Evolutionary conservation across 92 coral and sea anemone genomes (phyloP).

Genomic region (Hydrozoanthus gracilis): DNA sequence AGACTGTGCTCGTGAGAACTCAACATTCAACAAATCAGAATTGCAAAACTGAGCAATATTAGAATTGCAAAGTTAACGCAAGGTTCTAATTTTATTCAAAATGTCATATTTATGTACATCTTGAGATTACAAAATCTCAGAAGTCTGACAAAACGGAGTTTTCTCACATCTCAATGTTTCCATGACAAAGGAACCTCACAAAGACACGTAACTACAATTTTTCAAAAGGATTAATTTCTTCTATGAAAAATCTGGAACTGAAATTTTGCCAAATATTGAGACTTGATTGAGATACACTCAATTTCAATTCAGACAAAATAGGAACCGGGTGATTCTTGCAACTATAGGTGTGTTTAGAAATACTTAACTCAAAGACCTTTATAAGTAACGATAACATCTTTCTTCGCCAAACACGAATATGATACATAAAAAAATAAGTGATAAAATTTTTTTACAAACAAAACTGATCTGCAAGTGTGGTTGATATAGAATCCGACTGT

Average conservation of each 20-base stretch:
- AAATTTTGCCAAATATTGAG: constrained; percentile 8
- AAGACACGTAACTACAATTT: constrained; percentile 36
- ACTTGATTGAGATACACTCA: not conserved
- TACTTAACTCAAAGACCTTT: not conserved
- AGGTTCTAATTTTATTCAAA: constrained; percentile 4
- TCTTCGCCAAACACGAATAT: constrained; percentile 20
- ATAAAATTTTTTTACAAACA: not conserved
- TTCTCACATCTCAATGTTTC: constrained; percentile 28
- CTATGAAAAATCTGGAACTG: not conserved
- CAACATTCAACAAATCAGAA: not conserved
- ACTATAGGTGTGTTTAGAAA: not conserved
- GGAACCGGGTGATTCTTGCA: not conserved
- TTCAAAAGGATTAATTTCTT: constrained; percentile 8
- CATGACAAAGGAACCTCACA: constrained; percentile 26
- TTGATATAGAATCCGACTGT: not conserved
- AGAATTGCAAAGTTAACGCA: not conserved
- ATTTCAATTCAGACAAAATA: not conserved
- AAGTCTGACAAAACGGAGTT: constrained; percentile 18
- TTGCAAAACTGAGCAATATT: not conserved
- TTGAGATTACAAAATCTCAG: constrained; percentile 6
- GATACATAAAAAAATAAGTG: constrained; percentile 25
- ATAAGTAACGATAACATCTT: not conserved
- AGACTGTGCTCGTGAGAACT: not conserved
- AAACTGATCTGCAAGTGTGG: not conserved
- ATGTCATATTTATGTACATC: not conserved